A percentile compares a stretch with the other conserved stretches of the same genome.
These are phyloP conservation scores for Passerina amoena DNA, from an alignment of 2,113 vertebrate species.

Conservation along the genomic window DNA sequence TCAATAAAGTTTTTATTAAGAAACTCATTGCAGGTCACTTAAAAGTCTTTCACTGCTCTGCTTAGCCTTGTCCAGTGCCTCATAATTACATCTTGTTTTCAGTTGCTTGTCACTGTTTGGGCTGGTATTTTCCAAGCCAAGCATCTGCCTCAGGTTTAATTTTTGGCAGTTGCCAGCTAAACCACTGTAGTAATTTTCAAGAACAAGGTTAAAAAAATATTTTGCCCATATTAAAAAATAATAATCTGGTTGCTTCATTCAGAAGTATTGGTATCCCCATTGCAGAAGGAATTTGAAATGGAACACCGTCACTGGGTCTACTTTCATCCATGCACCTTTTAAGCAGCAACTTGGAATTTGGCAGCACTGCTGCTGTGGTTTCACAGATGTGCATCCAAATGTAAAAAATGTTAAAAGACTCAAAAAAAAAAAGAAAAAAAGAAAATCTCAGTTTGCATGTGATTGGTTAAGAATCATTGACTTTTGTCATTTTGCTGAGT, in stretches of 20 bases:
- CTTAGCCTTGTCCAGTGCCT: not conserved
- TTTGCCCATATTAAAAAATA: slow-evolving; percentile 43
- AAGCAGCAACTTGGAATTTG: not conserved
- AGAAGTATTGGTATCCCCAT: not conserved
- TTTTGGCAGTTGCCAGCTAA: slow-evolving; percentile 33
- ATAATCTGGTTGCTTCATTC: not conserved
- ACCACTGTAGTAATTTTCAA: slow-evolving; percentile 33
- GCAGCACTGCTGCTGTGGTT: not conserved
- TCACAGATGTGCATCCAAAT: slow-evolving; percentile 16
- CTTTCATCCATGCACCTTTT: not conserved
- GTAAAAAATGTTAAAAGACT: not conserved
- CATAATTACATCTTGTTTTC: not conserved
- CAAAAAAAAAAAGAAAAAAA: not conserved
- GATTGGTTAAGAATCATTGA: not conserved
- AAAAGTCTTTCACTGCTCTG: not conserved
- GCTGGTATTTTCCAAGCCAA: not conserved
- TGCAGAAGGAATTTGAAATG: not conserved
- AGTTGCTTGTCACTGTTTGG: not conserved
- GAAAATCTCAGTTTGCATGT: not conserved
- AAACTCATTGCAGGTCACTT: not conserved
- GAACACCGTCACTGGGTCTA: not conserved
- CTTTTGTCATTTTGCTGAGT: not conserved
- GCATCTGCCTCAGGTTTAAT: slow-evolving; percentile 37
- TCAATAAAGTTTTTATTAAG: not conserved
- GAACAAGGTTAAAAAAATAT: slow-evolving; percentile 43